phyloP scores from a whole-genome alignment of 2,797 vertebrate genomes.

The Macrochelys suwanniensis region DNA sequence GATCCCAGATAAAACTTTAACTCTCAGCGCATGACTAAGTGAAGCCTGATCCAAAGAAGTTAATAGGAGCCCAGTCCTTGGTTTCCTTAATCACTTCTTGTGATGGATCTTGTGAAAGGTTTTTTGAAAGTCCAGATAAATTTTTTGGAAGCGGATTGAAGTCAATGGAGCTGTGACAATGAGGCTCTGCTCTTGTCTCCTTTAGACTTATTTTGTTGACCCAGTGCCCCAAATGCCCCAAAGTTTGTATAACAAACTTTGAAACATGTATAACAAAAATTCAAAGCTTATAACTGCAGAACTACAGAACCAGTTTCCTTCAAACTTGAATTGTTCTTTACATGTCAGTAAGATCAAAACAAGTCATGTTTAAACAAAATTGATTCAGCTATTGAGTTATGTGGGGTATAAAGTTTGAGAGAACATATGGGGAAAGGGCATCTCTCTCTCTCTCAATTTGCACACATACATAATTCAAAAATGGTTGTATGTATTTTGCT shows the following conservation, averaged over 20 bases:
- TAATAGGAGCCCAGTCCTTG: background rate
- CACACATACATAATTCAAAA: slow-evolving; percentile 6
- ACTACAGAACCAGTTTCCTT: slow-evolving; percentile 38
- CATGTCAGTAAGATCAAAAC: slow-evolving; percentile 45
- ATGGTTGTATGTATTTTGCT: slow-evolving; percentile 29
- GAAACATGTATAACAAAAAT: background rate
- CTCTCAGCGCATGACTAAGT: background rate
- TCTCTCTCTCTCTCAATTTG: slow-evolving; percentile 24
- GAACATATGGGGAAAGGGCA: slow-evolving; percentile 34
- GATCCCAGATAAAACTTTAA: background rate
- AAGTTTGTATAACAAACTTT: background rate
- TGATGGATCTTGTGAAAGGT: background rate
- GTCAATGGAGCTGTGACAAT: too few relatives aligned
- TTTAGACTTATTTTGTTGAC: background rate
- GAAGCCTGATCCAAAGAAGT: background rate
- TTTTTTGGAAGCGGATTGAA: background rate
- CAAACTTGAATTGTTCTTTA: slow-evolving; percentile 44
- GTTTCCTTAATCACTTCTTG: background rate
- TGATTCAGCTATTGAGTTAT: slow-evolving; percentile 29
- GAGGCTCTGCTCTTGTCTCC: too few relatives aligned
- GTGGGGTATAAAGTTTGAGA: background rate
- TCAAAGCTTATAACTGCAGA: slow-evolving; percentile 4
- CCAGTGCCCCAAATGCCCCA: background rate
- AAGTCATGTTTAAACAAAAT: slow-evolving; percentile 55
- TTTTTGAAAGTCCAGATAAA: background rate